Base-by-base conservation (phyloP, 1,140 invertebrate species). In the Pseudomyrmex gracilis region DNA sequence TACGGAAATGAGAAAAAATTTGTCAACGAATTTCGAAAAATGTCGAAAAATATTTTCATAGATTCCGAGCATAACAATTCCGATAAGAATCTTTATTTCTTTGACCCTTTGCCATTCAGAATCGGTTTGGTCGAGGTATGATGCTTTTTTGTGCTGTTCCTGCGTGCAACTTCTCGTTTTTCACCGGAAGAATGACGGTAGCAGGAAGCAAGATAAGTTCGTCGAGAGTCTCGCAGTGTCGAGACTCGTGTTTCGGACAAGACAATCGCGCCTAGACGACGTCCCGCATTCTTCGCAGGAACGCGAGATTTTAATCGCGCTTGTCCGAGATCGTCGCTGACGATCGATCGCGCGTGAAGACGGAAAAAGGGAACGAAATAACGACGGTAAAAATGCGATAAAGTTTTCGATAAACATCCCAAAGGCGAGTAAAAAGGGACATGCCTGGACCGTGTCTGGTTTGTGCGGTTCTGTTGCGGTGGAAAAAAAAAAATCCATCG, bases 141-240 rank as follows among this genome's bases (percentile, higher is more conserved):
- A 13, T 66, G 12, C 22, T 47, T 77, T 77, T 67, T 80, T 47
- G 68, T 64, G 34, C 24, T 15, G 17, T 7, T 58, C 51, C 20
- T 49, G 43, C 58, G 66, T 70, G 51, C 67, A 20, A n/a, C 51
- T n/a, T 70, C 57, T 73, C 84, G 85, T 87, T 86, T 90, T 83
- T 86, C 76, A 45, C 67, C 67, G 64, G 86, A 88, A 85, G 78
- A 73, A 76, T 85, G 49, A 34, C 58, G 47, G 24, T 24, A 49
- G 71, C 89, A 84, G 82, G 90, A 92, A 91, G 85, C 90, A 83
- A 91, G 88, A 90, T 85, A 83, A 90, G 87, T 78, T 55, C 24
- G 34, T 24, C 34, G 34, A 73, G 58, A 34, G 64, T 63, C 57
- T 84, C 66, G 20, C 83, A 71, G 71, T 55, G 17, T 47, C 78